These are phyloP conservation scores for Drosophila ustulata DNA, from an alignment of 2,888 invertebrate genomes.

Conservation along the genomic window DNA sequence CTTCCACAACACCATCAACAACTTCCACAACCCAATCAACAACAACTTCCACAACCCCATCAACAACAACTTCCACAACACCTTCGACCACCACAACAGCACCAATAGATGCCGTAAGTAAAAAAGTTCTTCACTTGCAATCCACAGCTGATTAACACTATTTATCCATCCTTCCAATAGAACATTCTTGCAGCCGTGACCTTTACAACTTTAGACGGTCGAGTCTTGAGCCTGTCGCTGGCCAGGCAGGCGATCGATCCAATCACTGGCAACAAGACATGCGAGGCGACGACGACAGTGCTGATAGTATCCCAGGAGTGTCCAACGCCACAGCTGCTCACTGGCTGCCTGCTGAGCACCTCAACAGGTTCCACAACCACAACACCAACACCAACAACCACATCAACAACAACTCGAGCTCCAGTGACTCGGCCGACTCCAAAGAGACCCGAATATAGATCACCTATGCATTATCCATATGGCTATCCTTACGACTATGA, in stretches of 20 bases:
- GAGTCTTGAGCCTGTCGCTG: slow-evolving; percentile 21
- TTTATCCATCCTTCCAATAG: slow-evolving; percentile 14
- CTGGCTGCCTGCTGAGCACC: slow-evolving; percentile 32
- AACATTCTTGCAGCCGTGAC: slow-evolving; percentile 24
- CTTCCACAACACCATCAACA: background rate
- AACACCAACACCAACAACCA: background rate
- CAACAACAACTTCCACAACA: background rate
- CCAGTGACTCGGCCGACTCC: background rate
- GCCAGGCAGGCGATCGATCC: slow-evolving; percentile 26
- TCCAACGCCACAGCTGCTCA: slow-evolving; percentile 11
- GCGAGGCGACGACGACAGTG: slow-evolving; percentile 16
- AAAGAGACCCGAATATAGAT: background rate
- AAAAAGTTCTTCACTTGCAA: background rate
- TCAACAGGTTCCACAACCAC: slow-evolving; percentile 6
- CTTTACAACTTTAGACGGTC: slow-evolving; percentile 26
- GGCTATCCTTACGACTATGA: slow-evolving; percentile 16
- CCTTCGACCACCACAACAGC: background rate
- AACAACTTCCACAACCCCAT: background rate
- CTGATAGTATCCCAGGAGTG: slow-evolving; percentile 17
- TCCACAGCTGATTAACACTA: background rate
- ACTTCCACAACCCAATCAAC: background rate
- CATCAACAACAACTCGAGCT: background rate
- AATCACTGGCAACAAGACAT: slow-evolving; percentile 24
- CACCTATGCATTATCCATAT: slow-evolving; percentile 12
- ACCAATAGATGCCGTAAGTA: slow-evolving; percentile 31